phyloP scores from a whole-genome alignment of 2,113 vertebrate genomes.

The Ceyx margarethae region DNA sequence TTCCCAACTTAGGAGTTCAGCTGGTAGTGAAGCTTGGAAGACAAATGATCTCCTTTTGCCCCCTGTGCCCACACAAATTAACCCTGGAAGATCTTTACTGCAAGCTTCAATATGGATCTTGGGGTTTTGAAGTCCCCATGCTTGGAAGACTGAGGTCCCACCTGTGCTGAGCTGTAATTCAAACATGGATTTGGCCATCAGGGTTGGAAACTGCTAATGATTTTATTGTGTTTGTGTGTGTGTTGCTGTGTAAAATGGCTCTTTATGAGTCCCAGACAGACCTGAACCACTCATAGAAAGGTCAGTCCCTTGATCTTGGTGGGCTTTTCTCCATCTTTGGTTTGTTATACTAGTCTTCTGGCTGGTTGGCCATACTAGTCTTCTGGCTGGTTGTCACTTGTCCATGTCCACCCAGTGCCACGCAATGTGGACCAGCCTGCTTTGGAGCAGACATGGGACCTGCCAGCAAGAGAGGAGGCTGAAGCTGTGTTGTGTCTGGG shows the following conservation, averaged over 20 bases:
- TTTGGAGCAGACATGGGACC: neutral
- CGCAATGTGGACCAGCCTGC: fast-evolving
- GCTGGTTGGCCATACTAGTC: neutral
- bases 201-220: neutral
- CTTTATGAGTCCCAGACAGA: neutral
- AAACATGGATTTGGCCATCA: neutral
- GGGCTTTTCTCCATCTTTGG: neutral
- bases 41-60: neutral
- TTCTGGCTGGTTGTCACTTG: neutral
- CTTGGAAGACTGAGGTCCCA: neutral
- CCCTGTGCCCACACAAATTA: neutral
- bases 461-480: neutral
- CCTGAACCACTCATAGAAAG: neutral
- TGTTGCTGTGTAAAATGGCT: neutral
- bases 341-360: neutral
- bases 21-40: neutral
- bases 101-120: neutral
- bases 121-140: neutral
- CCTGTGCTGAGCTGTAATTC: neutral
- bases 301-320: neutral
- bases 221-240: slow-evolving; percentile 37
- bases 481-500: neutral
- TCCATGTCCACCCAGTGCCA: neutral
- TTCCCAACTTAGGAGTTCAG: neutral
- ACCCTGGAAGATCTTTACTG: neutral